Evolutionary conservation across 2,113 vertebrate species (phyloP).

Genomic region (Labrus mixtus): DNA sequence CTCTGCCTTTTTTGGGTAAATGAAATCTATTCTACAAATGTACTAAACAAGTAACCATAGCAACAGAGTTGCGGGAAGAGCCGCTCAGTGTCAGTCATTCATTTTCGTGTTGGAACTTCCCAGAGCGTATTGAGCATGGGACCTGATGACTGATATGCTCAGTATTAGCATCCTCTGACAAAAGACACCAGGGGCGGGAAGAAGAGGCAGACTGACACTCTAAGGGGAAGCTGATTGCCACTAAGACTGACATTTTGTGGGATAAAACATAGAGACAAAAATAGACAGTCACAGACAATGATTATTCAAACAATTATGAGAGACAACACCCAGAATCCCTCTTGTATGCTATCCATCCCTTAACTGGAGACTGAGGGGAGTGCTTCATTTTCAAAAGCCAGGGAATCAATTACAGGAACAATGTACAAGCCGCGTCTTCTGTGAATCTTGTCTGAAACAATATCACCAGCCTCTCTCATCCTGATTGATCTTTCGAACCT

Average conservation of each 20-base stretch:
- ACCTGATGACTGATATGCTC: constrained; percentile 70
- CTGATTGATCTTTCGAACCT: constrained; percentile 51
- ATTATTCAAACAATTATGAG: constrained; percentile 56
- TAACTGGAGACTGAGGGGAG: constrained; percentile 19
- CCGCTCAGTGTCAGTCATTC: constrained; percentile 73
- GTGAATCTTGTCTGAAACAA: constrained; percentile 32
- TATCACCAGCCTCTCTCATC: constrained; percentile 28
- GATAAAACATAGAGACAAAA: constrained; percentile 50
- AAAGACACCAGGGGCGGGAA: constrained; percentile 59
- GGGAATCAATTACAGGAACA: constrained; percentile 40
- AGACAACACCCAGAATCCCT: constrained; percentile 40
- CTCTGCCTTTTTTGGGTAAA: constrained; percentile 76
- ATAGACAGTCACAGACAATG: constrained; percentile 56
- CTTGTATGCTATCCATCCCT: constrained; percentile 22
- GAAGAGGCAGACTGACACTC: constrained; percentile 62
- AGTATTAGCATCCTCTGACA: constrained; percentile 68
- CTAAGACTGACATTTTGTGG: constrained; percentile 72
- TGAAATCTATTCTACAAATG: constrained; percentile 80
- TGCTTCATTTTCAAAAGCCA: constrained; percentile 32
- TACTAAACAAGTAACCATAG: constrained; percentile 85
- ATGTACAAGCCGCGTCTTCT: background rate
- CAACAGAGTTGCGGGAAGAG: constrained; percentile 81
- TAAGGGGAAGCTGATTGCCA: constrained; percentile 59
- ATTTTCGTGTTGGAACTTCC: constrained; percentile 70
- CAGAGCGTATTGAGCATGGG: constrained; percentile 61